Conservation (phyloP, 2,888 invertebrate species). For the Protula sp. region DNA sequence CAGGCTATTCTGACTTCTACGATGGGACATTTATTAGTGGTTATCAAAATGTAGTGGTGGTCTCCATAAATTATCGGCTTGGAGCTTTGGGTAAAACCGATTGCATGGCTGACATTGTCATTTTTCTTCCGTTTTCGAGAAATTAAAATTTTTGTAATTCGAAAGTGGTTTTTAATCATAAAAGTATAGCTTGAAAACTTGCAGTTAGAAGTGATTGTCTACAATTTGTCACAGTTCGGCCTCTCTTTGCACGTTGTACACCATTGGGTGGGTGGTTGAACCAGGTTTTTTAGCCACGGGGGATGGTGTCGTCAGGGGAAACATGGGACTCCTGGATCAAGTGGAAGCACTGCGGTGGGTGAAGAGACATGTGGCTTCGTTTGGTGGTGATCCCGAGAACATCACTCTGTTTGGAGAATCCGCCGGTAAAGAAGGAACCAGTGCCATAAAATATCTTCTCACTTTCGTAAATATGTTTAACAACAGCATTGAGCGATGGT, state of each 20-base stretch:
- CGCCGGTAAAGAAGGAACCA: background rate
- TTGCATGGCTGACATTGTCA: no score
- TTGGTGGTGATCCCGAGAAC: conserved; percentile 1
- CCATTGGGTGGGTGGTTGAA: no score
- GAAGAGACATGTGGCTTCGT: background rate
- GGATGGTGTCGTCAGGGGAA: background rate
- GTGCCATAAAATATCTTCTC: background rate
- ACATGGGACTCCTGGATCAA: conserved; percentile 1
- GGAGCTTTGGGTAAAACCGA: background rate
- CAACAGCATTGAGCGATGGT: no score
- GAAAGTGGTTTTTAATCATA: no score
- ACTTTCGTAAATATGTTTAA: no score
- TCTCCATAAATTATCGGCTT: background rate
- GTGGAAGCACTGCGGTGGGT: background rate
- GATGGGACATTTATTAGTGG: background rate
- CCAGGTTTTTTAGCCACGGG: background rate
- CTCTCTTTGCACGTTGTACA: no score
- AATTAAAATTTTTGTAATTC: no score
- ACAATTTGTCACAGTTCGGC: no score
- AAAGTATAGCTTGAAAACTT: no score
- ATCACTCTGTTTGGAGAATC: background rate
- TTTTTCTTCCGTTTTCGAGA: no score
- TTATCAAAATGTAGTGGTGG: background rate
- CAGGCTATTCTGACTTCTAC: background rate
- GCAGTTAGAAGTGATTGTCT: no score